Conservation (phyloP, 2,888 invertebrate genomes). For the Chrysopilus asiliformis region DNA sequence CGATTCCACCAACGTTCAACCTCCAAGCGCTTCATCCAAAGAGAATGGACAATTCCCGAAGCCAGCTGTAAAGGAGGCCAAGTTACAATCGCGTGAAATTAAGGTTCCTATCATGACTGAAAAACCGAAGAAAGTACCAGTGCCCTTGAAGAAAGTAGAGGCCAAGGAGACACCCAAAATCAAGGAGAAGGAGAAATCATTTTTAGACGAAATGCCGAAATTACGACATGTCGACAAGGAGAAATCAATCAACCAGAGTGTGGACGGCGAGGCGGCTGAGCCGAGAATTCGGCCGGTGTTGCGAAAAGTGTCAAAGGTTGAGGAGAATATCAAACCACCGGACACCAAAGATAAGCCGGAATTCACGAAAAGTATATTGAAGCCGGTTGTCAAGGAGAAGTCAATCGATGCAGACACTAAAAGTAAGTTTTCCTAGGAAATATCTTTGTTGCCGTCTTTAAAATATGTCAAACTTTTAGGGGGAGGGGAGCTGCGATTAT, state of each 20-base stretch:
- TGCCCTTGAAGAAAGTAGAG: constrained; percentile 16
- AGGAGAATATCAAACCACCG: constrained; percentile 29
- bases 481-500: too few relatives aligned
- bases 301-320: constrained; percentile 33
- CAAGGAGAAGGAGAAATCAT: background rate
- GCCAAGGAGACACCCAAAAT: constrained; percentile 18
- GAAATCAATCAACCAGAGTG: constrained; percentile 31
- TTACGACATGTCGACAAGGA: constrained; percentile 30
- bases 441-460: too few relatives aligned
- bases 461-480: too few relatives aligned
- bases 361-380: too few relatives aligned
- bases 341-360: too few relatives aligned
- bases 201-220: constrained; percentile 29
- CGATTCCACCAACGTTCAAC: constrained; percentile 14
- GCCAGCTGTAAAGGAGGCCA: constrained; percentile 14
- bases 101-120: constrained; percentile 33
- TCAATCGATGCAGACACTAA: constrained; percentile 5
- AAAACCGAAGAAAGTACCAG: constrained; percentile 19
- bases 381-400: constrained; percentile 20
- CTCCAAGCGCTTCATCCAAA: constrained; percentile 14
- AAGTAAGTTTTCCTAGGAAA: constrained; percentile 4
- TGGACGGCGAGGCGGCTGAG: constrained; percentile 30
- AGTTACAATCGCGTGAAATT: constrained; percentile 27
- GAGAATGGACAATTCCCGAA: constrained; percentile 17
- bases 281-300: constrained; percentile 30